Evolutionary conservation across 2,113 vertebrate species (phyloP).

Genomic region (Larimichthys crocea): DNA sequence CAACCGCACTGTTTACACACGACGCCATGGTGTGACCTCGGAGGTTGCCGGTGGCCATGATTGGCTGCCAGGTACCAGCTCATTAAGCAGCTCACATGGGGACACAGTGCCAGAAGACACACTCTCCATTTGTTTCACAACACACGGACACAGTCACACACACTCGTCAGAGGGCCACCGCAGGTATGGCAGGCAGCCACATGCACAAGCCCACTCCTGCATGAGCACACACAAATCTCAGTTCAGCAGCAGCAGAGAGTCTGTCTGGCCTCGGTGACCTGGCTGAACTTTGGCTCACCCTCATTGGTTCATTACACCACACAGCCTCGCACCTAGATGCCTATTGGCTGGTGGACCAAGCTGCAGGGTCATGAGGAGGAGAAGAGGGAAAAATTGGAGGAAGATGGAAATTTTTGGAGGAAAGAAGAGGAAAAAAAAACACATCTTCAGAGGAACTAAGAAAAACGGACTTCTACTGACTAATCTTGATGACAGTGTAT

Average conservation of each 20-base stretch:
- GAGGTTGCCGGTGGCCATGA: slow-evolving; percentile 58
- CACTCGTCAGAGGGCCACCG: slow-evolving; percentile 61
- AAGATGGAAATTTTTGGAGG: neutral
- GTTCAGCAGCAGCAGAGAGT: slow-evolving; percentile 11
- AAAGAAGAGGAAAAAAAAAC: neutral
- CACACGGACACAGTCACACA: slow-evolving; percentile 72
- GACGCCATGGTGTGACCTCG: slow-evolving; percentile 62
- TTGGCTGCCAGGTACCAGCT: slow-evolving; percentile 73
- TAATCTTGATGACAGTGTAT: slow-evolving; percentile 30
- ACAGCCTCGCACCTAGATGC: slow-evolving; percentile 66
- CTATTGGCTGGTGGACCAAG: slow-evolving; percentile 51
- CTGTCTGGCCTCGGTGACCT: slow-evolving; percentile 53
- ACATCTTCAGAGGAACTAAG: slow-evolving; percentile 27
- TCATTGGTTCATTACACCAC: slow-evolving; percentile 56
- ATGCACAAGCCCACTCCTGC: slow-evolving; percentile 5
- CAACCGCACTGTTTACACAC: slow-evolving; percentile 57
- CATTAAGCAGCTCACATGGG: slow-evolving; percentile 62
- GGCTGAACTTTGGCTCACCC: slow-evolving; percentile 79
- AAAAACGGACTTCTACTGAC: slow-evolving; percentile 9
- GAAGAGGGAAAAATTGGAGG: neutral
- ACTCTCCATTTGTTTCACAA: slow-evolving; percentile 81
- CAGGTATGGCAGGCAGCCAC: slow-evolving; percentile 59
- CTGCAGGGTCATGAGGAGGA: slow-evolving; percentile 42
- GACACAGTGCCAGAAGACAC: slow-evolving; percentile 64
- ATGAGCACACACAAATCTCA: slow-evolving; percentile 24